A percentile compares a stretch with the other conserved stretches of the same genome.
Conservation (phyloP, 2,888 invertebrate genomes). For the Amphimallon solstitiale region DNA sequence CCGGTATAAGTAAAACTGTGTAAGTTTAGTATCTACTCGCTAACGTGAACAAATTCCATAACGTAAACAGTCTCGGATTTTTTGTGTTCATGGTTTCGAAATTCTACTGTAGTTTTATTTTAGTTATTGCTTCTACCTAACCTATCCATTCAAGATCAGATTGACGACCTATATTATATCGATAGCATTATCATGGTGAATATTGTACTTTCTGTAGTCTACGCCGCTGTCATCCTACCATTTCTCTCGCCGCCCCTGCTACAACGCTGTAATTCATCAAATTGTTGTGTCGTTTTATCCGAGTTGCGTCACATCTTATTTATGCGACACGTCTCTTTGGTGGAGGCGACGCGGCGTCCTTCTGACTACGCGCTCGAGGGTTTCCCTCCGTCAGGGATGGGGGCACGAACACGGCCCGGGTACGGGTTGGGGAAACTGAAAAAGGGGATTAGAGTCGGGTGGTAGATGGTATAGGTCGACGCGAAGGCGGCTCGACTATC, state of each 20-base stretch:
- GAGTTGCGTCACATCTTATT: slow-evolving; percentile 40
- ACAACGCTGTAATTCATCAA: slow-evolving; percentile 35
- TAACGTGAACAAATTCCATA: too few species aligned
- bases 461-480: slow-evolving; percentile 46
- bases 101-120: too few species aligned
- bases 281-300: slow-evolving; percentile 38
- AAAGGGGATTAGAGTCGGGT: slow-evolving; percentile 40
- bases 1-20: too few species aligned
- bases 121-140: too few species aligned
- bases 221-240: background rate
- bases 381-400: slow-evolving; percentile 2
- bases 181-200: background rate
- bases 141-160: too few species aligned
- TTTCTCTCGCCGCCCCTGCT: background rate
- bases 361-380: slow-evolving; percentile 1
- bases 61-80: too few species aligned
- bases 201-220: background rate
- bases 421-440: slow-evolving; percentile 37
- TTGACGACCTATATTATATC: too few species aligned
- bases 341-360: slow-evolving; percentile 27
- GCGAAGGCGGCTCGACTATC: slow-evolving; percentile 64
- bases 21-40: too few species aligned
- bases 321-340: slow-evolving; percentile 38
- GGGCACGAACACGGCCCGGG: slow-evolving; percentile 45
- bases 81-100: too few species aligned